Evolutionary conservation across 2,888 invertebrate species (phyloP).

Genomic region (Chrysina gloriosa): DNA sequence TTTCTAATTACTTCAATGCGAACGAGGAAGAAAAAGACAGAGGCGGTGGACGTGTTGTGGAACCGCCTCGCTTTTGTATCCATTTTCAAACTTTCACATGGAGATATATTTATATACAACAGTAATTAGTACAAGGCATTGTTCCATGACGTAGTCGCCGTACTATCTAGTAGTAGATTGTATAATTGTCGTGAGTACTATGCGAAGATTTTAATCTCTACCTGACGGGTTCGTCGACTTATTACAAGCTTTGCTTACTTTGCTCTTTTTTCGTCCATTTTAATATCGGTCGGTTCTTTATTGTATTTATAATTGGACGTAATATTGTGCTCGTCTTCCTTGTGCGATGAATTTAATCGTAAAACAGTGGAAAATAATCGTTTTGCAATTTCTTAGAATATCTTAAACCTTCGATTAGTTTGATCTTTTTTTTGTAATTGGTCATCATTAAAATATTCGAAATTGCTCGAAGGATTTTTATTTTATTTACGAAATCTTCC

Average conservation of each 20-base stretch:
- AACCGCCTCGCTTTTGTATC: constrained; percentile 15
- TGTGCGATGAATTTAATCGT: no score
- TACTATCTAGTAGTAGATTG: constrained; percentile 34
- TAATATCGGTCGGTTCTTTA: not conserved
- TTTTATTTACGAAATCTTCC: no score
- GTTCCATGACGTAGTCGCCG: constrained; percentile 46
- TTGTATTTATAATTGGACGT: no score
- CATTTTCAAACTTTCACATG: constrained; percentile 45
- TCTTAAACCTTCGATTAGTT: no score
- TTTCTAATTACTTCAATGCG: not conserved
- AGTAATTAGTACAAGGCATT: constrained; percentile 47
- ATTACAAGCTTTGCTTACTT: not conserved
- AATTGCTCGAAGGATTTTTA: no score
- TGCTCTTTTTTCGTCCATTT: not conserved
- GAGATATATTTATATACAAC: constrained; percentile 40
- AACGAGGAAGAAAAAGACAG: not conserved
- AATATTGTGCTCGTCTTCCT: no score
- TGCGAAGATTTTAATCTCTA: constrained; percentile 21
- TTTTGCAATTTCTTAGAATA: no score
- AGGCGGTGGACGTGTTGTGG: not conserved
- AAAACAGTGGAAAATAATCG: no score
- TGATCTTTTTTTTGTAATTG: no score
- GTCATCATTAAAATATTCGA: no score
- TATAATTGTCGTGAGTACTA: constrained; percentile 38
- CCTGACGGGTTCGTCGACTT: constrained; percentile 16